Conservation (phyloP, 2,113 vertebrate species). For the Oncorhynchus clarkii region DNA sequence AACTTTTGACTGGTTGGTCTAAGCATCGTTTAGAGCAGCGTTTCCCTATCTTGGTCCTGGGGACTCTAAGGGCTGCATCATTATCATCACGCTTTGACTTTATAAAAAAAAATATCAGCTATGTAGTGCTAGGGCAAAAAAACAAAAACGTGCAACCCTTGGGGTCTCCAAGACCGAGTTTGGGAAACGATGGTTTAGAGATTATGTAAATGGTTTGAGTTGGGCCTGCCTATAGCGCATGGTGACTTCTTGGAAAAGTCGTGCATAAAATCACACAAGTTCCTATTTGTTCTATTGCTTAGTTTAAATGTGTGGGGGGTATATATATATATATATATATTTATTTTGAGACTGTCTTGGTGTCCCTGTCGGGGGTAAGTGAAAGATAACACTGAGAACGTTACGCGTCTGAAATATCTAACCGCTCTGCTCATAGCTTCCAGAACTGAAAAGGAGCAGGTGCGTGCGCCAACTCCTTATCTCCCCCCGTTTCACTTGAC, state of each 20-base stretch:
- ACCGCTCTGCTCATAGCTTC: constrained; percentile 56
- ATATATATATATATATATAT: constrained; percentile 49
- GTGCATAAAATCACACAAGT: background rate
- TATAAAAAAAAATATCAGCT: too few relatives aligned
- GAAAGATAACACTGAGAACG: constrained; percentile 75
- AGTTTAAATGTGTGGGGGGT: constrained; percentile 27
- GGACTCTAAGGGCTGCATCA: too few relatives aligned
- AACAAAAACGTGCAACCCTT: too few relatives aligned
- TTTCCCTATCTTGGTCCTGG: too few relatives aligned
- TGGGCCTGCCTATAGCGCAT: background rate
- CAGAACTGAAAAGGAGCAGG: constrained; percentile 57
- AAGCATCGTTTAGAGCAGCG: too few relatives aligned
- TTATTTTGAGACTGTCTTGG: constrained; percentile 67
- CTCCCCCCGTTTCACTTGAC: background rate
- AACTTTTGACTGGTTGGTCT: too few relatives aligned
- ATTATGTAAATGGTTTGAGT: too few relatives aligned
- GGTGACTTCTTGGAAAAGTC: background rate
- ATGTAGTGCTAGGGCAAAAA: too few relatives aligned
- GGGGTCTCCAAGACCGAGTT: too few relatives aligned
- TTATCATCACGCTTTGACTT: too few relatives aligned
- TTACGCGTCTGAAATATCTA: constrained; percentile 66
- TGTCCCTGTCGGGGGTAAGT: constrained; percentile 57
- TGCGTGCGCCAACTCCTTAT: constrained; percentile 26
- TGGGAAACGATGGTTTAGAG: too few relatives aligned
- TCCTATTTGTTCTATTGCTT: constrained; percentile 9